A percentile compares a stretch with the other conserved stretches of the same genome.
phyloP scores from a whole-genome alignment of 1,140 invertebrate genomes.

The Orchesella cincta region DNA sequence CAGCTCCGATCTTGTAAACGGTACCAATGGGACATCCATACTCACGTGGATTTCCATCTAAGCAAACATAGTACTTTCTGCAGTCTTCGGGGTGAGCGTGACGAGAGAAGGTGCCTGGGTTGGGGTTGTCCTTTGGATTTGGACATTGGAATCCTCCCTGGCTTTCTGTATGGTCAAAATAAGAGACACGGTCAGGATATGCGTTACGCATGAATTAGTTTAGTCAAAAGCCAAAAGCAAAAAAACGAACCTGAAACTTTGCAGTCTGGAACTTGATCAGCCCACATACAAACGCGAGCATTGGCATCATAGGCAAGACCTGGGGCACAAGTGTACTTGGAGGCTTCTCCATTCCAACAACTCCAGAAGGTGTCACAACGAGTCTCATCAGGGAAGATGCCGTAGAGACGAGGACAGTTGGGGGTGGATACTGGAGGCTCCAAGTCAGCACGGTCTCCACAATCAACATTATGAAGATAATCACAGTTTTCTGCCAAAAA shows the following conservation, averaged over 20 bases:
- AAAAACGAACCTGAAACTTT: constrained; percentile 72
- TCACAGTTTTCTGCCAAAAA: constrained; percentile 92
- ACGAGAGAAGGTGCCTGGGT: constrained; percentile 85
- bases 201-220: background rate
- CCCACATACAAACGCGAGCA: constrained; percentile 91
- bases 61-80: constrained; percentile 61
- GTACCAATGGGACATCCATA: constrained; percentile 94
- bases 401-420: constrained; percentile 83
- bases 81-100: constrained; percentile 75
- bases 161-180: constrained; percentile 70
- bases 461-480: constrained; percentile 93
- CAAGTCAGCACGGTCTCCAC: constrained; percentile 80
- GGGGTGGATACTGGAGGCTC: constrained; percentile 82
- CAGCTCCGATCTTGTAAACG: constrained; percentile 89
- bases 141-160: constrained; percentile 86
- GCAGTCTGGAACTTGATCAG: constrained; percentile 88
- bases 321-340: constrained; percentile 89
- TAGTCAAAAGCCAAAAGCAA: constrained; percentile 1
- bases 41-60: constrained; percentile 84
- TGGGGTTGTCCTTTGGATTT: constrained; percentile 73
- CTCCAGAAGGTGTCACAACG: constrained; percentile 95
- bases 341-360: constrained; percentile 92
- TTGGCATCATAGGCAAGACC: constrained; percentile 85
- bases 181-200: too few species aligned
- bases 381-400: constrained; percentile 84